A percentile compares a stretch with the other conserved stretches of the same genome.
These are phyloP conservation scores for Mormyrus proboscirostris DNA, from an alignment of 2,797 vertebrate genomes.

Conservation along the genomic window DNA sequence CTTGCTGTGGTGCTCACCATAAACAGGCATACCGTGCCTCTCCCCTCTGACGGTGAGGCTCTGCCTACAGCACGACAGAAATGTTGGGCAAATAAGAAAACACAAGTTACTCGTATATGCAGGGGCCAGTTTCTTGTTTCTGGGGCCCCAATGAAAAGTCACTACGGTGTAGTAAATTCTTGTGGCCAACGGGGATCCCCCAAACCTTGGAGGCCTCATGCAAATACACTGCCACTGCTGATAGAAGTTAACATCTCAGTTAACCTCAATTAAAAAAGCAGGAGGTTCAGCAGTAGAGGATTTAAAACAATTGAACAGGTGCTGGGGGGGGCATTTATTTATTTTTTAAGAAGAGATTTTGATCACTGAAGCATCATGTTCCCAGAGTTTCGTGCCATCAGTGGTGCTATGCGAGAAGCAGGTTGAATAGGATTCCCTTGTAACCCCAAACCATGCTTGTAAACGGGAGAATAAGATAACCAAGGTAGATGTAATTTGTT, in stretches of 20 bases:
- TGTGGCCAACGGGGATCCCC: not conserved
- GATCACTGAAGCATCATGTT: not conserved
- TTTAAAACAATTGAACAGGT: not conserved
- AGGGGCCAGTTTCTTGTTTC: not conserved
- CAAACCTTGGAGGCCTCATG: not conserved
- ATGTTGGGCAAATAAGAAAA: not conserved
- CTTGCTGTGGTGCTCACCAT: conserved; percentile 78
- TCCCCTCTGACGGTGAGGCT: conserved; percentile 36
- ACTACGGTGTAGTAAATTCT: not conserved
- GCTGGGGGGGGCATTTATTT: not conserved
- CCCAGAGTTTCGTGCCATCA: too few species aligned
- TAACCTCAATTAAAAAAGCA: conserved; percentile 4
- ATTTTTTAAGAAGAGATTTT: not conserved
- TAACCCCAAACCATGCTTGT: conserved; percentile 37
- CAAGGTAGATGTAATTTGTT: not conserved
- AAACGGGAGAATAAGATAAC: conserved; percentile 12
- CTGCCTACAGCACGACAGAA: not conserved
- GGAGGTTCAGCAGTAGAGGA: not conserved
- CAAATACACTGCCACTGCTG: not conserved
- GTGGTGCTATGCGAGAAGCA: not conserved
- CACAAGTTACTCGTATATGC: not conserved
- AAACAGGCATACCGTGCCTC: conserved; percentile 52
- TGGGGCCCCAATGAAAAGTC: not conserved
- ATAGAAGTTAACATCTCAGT: not conserved
- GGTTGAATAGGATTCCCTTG: not conserved